Base-by-base conservation (phyloP, 92 coral and sea anemone species). In the Zoanthus sansibaricus region DNA sequence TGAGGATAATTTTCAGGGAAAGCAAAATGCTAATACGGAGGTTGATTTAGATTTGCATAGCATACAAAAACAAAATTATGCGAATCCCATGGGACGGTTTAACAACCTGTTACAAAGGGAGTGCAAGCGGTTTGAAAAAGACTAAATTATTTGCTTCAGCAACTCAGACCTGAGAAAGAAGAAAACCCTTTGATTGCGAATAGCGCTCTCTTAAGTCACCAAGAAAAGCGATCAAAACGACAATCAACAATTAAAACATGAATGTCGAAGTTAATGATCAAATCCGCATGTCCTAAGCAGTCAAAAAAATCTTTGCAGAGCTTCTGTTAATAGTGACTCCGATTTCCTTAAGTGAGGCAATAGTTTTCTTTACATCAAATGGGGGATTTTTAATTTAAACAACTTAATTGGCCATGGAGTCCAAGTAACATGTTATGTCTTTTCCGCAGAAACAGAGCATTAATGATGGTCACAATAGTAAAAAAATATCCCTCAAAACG, bases 111-210 rank as follows among this genome's bases (percentile, higher is more conserved):
- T 0, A 52, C 8, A 52, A 52, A 10, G 7, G 58, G 12, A 1
- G 58, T 2, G 58, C 58, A 52, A 52, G 73, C 73, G 25, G 20
- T 14, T n/a, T 10, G 44, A 69, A 21, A 20, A 20, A 9, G 16
- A 6, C 73, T 12, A 67, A 87, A 11, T 78, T 87, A 83, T 76
- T 75, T 33, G 77, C 76, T 15, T 89, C 78, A 66, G 83, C 25
- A 25, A 25, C 25, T 25, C 25, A 25, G 25, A 25, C 25, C 25
- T 25, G 25, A 25, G 25, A 25, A 25, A 25, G 25, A 25, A 25
- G 25, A 25, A 25, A 25, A 25, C 25, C 25, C 25, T 25, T 25
- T 25, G 25, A 25, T 25, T 25, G 25, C 25, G 25, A 25, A 25
- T 25, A 25, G 25, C 0, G 25, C 25, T 25, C 25, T 25, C 25